Evolutionary conservation across 2,797 vertebrate genomes (phyloP).

Genomic region (Jordanella pulchra): DNA sequence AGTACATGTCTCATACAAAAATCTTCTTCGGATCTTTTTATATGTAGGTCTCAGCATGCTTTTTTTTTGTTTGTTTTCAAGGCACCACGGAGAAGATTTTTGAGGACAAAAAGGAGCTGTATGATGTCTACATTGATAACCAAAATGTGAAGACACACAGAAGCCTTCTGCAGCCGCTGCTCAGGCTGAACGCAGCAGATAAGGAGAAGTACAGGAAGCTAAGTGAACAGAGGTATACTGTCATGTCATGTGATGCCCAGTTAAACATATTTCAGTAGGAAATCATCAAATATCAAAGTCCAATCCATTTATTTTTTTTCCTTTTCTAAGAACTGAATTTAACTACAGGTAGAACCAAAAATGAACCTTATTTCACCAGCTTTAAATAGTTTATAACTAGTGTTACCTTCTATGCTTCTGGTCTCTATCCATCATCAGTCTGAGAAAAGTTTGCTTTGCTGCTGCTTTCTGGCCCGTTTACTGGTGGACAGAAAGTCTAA

Average conservation of each 20-base stretch:
- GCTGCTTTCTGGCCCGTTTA: neutral
- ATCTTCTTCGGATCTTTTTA: neutral
- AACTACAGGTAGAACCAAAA: neutral
- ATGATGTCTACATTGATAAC: conserved; percentile 95
- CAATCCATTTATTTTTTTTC: neutral
- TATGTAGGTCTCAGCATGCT: neutral
- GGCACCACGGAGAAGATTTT: conserved; percentile 99
- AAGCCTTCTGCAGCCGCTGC: conserved; percentile 87
- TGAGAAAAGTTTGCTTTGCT: neutral
- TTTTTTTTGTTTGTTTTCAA: conserved; percentile 45
- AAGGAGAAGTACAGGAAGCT: conserved; percentile 95
- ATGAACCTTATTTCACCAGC: neutral
- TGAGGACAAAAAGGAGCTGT: conserved; percentile 93
- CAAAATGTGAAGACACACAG: conserved; percentile 98
- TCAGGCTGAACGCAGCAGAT: conserved; percentile 91
- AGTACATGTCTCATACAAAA: neutral
- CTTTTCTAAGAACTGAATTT: neutral
- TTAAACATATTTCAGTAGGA: neutral
- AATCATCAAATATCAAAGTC: neutral
- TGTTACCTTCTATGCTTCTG: neutral
- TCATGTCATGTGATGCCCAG: neutral
- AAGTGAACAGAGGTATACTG: conserved; percentile 91
- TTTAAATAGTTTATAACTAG: too few species aligned
- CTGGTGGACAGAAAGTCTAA: too few species aligned
- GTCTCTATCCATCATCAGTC: too few species aligned